Base-by-base conservation (phyloP, 2,113 vertebrate genomes). In the Apteryx owenii region DNA sequence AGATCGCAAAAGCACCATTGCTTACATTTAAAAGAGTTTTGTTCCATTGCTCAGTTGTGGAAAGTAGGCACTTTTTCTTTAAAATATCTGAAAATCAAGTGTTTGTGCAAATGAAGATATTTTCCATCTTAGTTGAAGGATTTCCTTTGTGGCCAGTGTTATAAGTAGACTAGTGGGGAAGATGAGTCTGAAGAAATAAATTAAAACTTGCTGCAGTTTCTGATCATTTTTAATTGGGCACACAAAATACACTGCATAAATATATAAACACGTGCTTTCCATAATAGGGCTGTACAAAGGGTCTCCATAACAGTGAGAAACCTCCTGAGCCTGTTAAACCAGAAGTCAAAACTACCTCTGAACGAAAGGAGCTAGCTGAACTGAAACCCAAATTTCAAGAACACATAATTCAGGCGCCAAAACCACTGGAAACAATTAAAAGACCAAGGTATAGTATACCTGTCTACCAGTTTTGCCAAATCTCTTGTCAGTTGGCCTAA, bases 241-340 rank as follows among this genome's bases (percentile, higher is more conserved):
- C 10, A 21, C 1, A 12, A 51, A 21, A 12, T 50, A 42, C 5
- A 3, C 16, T 77, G 33, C 33, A 33, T 60, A n/a, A 36, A 3
- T 46, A 2, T 36, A 6, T 48, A 36, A 85, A 58, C 1, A 1
- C n/a, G 9, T 15, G 10, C 11, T 96, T 97, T 95, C 14, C 51
- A 10, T 68, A 40, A 93, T 65, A 99, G 99, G 99, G 99, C 56
- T 99, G 99, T 90, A 99, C 99, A 33, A 99, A 99, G 93, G 99
- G 99, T 66, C 97, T 98, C n/a, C 99, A 99, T 95, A 99, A 99
- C 95, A 99, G 98, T 53, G 99, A 99, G 97, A 99, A 99, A 89
- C 99, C 99, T 33, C 99, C 99, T 10, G 99, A 99, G 95, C 99
- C 99, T 13, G 98, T 99, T 73, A 99, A 99, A 92, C 99, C 99